Evolutionary conservation across 2,888 invertebrate genomes (phyloP).

Genomic region (Dimorphilus gyrociliatus): DNA sequence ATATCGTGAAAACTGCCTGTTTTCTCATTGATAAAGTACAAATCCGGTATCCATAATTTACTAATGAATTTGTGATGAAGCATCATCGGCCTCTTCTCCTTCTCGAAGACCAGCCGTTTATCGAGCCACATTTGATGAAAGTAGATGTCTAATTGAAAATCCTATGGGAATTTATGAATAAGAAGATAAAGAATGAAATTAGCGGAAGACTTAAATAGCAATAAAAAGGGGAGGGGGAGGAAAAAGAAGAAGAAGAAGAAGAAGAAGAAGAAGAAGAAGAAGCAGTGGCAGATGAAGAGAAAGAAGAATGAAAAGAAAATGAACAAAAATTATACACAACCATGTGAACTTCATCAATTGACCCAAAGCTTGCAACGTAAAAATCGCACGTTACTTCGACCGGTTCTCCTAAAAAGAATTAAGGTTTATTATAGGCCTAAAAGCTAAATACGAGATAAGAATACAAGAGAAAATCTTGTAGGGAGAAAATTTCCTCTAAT

Average conservation of each 20-base stretch:
- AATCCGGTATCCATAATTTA: conserved; percentile 10
- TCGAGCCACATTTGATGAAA: conserved; percentile 9
- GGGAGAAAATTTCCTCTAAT: too few species aligned
- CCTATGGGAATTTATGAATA: too few species aligned
- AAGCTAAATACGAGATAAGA: too few species aligned
- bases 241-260: too few species aligned
- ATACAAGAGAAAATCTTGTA: too few species aligned
- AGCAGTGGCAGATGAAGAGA: too few species aligned
- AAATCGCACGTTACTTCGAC: conserved; percentile 9
- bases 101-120: conserved; percentile 6
- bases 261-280: too few species aligned
- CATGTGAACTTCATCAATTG: conserved; percentile 11
- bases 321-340: conserved; percentile 3
- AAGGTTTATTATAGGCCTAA: not conserved
- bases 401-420: conserved; percentile 6
- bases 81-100: conserved; percentile 3
- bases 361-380: conserved; percentile 9
- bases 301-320: too few species aligned
- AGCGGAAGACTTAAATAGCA: not conserved
- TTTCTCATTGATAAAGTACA: conserved; percentile 13
- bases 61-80: conserved; percentile 4
- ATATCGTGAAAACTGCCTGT: conserved; percentile 7
- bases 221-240: not conserved
- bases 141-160: conserved; percentile 9
- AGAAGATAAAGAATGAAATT: not conserved